Percentiles rank a stretch among this genome's conserved stretches.
phyloP scores from a whole-genome alignment of 2,113 vertebrate species.

The Grus americana region DNA sequence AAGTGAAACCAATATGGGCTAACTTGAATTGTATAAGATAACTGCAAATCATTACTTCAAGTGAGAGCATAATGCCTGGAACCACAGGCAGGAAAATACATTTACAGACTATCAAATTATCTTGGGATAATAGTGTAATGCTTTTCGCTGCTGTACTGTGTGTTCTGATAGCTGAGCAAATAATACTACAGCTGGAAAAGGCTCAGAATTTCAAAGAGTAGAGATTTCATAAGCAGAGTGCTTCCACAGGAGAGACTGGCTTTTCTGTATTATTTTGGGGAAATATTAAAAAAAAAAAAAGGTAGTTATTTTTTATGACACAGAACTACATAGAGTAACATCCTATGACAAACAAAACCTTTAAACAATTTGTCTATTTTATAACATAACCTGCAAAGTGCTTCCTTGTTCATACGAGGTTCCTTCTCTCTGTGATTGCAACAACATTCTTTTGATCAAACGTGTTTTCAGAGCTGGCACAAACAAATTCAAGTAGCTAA shows the following conservation, averaged over 20 bases:
- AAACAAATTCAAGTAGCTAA: not conserved
- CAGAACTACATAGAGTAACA: not conserved
- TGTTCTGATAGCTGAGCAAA: constrained; percentile 21
- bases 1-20: not conserved
- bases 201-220: constrained; percentile 18
- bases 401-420: not conserved
- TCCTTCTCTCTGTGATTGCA: not conserved
- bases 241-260: not conserved
- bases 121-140: constrained; percentile 27
- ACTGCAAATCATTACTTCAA: constrained; percentile 19
- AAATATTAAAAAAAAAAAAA: not conserved
- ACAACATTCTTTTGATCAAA: not conserved
- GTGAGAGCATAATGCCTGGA: constrained; percentile 22
- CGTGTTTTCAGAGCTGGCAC: not conserved
- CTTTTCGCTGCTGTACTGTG: not conserved
- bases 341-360: not conserved
- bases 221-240: not conserved
- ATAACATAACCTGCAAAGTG: not conserved
- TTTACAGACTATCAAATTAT: constrained; percentile 47
- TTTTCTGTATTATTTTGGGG: not conserved
- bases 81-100: constrained; percentile 20
- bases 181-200: constrained; percentile 17
- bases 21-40: not conserved
- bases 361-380: not conserved
- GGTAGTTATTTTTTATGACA: not conserved